Percentiles rank a stretch among this genome's conserved stretches.
These are phyloP conservation scores for Crotalus viridis DNA, from an alignment of 2,113 vertebrate genomes.

Conservation along the genomic window DNA sequence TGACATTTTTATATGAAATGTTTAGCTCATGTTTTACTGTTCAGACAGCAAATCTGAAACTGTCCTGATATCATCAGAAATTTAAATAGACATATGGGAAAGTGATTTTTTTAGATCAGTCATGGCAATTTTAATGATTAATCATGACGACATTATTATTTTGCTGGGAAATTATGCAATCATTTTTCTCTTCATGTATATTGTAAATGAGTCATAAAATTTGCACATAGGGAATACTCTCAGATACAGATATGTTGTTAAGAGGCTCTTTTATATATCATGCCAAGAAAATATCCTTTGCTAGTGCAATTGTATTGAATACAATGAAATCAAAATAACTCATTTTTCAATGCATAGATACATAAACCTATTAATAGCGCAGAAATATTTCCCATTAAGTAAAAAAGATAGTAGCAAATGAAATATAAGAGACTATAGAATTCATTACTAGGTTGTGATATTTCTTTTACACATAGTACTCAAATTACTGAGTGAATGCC, in stretches of 20 bases:
- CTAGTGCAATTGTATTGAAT: background rate
- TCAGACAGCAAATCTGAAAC: slow-evolving; percentile 21
- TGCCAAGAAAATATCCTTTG: slow-evolving; percentile 38
- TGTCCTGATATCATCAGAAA: slow-evolving; percentile 18
- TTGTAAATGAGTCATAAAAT: slow-evolving; percentile 38
- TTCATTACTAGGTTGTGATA: background rate
- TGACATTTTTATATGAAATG: background rate
- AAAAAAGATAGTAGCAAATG: background rate
- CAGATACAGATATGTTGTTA: slow-evolving; percentile 41
- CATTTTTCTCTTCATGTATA: slow-evolving; percentile 16
- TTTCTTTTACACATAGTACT: background rate
- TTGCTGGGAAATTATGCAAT: slow-evolving; percentile 39
- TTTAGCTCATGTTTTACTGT: background rate
- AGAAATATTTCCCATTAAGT: accelerated
- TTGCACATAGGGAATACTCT: slow-evolving; percentile 36
- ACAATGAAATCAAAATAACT: slow-evolving; percentile 14
- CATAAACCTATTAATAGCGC: background rate
- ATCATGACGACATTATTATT: slow-evolving; percentile 23
- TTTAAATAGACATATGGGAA: slow-evolving; percentile 21
- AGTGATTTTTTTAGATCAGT: slow-evolving; percentile 26
- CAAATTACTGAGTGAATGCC: background rate
- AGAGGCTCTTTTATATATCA: slow-evolving; percentile 16
- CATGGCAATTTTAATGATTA: slow-evolving; percentile 37
- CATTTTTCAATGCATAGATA: background rate
- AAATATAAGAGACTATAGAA: background rate